These are phyloP conservation scores for Cranoglanis bouderius DNA, from an alignment of 2,113 vertebrate genomes.

Conservation along the genomic window DNA sequence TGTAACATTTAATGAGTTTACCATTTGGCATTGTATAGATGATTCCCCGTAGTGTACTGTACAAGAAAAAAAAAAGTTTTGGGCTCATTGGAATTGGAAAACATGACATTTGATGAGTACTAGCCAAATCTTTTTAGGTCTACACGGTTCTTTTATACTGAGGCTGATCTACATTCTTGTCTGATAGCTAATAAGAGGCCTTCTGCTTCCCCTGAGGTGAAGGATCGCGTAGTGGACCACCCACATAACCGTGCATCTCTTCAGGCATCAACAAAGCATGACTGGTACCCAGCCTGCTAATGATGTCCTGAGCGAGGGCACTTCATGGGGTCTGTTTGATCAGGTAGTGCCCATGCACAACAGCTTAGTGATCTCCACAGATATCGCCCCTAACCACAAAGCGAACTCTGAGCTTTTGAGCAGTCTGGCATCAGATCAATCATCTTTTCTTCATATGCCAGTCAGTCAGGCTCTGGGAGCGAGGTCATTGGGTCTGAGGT, in stretches of 20 bases:
- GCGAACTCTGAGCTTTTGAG: conserved; percentile 34
- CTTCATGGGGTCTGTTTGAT: conserved; percentile 69
- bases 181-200: conserved; percentile 35
- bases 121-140: conserved; percentile 11
- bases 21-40: neutral
- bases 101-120: conserved; percentile 11
- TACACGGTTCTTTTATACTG: neutral
- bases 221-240: conserved; percentile 64
- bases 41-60: neutral
- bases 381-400: conserved; percentile 34
- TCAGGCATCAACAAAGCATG: conserved; percentile 71
- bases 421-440: conserved; percentile 53
- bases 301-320: conserved; percentile 70
- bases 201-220: conserved; percentile 37
- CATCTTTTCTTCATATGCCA: conserved; percentile 47
- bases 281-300: conserved; percentile 67
- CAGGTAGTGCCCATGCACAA: conserved; percentile 61
- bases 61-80: neutral
- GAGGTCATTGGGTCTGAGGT: conserved; percentile 37
- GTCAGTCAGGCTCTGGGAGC: conserved; percentile 32
- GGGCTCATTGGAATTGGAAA: neutral
- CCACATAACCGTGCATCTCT: conserved; percentile 43
- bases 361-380: conserved; percentile 33
- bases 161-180: conserved; percentile 26
- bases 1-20: neutral